Base-by-base conservation (phyloP, 2,888 invertebrate genomes). In the Aradus depressus region DNA sequence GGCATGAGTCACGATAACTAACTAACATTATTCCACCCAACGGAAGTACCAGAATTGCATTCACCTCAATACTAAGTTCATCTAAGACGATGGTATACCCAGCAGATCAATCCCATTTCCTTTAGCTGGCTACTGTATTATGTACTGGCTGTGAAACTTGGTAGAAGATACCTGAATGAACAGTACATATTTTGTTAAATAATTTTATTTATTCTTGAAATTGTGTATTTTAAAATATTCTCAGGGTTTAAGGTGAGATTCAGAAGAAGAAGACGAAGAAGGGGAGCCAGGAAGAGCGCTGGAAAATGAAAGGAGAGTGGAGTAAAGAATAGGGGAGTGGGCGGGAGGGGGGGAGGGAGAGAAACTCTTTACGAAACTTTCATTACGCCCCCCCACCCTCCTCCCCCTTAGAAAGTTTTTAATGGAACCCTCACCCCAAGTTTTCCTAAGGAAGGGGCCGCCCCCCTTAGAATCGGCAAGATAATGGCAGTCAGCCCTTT, bases 401-500 rank as follows among this genome's bases (percentile, higher is more conserved):
- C 39, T 54, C 55, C 44, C 47, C 45, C 44, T 42, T 47, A 42
- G 52, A 56, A 56, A 54, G 52, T 58, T 53, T 54, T 56, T 56
- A 56, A 57, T 55, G 53, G 54, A 56, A 56, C 23, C 49, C 44
- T 51, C 37, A 25, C 43, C 12, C 14, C 26, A 51, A 51, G 51
- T 54, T 54, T 54, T 48, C 44, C 38, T 34, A 44, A 50, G n/a
- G n/a, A n/a, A n/a, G 51, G 54, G 54, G 51, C 32, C 32, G 25
- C 22, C 41, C 47, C 41, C 47, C 45, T 47, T 45, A 52, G 54
- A 56, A 56, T 52, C 56, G 51, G 48, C 50, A 52, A 56, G 50
- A 52, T 54, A 54, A 52, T 54, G 56, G 50, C 28, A 19, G 10
- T 25, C 47, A 31, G 28, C 23, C 32, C 31, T 22, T 39, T 18